Evolutionary conservation across 2,888 invertebrate genomes (phyloP), one percentile per base, ranked within the genome.

Genomic region (Trimorus sp.): DNA sequence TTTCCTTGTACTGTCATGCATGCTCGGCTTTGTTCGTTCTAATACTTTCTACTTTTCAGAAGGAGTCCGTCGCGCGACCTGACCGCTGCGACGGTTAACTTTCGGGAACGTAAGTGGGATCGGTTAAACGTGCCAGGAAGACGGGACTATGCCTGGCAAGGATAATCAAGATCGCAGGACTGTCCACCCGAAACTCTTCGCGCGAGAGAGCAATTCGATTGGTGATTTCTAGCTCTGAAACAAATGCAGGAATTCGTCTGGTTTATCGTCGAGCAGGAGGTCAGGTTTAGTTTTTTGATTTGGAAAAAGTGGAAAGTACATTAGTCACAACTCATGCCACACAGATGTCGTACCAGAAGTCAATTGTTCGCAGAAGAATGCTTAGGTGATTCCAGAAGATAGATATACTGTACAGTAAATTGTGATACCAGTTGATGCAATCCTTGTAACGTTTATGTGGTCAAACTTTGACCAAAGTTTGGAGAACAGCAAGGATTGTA

Each of bases 111-210:
- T 42, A 71, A 54, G 16, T 40, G 5, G 74, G 74, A 16, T 74
- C 66, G 26, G n/a, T 37, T 66, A 75, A 66, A 14, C 49, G 58
- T 14, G n/a, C 65, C 59, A 40, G 12, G 59, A 75, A 75, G 49
- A 65, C 36, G 15, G 74, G 65, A 59, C 37, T 53, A 42, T 59
- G 16, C 36, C 59, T 26, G 8, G 58, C 36, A 59, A 66, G 59
- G 51, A 75, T 53, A 53, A 75, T 40, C 51, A 66, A 49, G 66
- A 75, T 66, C 45, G 59, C 66, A 53, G 75, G 75, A 66, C 60
- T 66, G 60, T 75, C 66, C 75, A 75, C 66, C 53, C 16, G 66
- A 75, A 66, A 60, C 11, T 66, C 66, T 58, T 75, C 59, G 16
- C 8, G 51, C 42, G 15, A 12, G 16, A 40, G 51, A 37, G 36